Evolutionary conservation across 1,140 invertebrate genomes (phyloP), one percentile per base, ranked within the genome.

Genomic region (Parapsyche elsis): DNA sequence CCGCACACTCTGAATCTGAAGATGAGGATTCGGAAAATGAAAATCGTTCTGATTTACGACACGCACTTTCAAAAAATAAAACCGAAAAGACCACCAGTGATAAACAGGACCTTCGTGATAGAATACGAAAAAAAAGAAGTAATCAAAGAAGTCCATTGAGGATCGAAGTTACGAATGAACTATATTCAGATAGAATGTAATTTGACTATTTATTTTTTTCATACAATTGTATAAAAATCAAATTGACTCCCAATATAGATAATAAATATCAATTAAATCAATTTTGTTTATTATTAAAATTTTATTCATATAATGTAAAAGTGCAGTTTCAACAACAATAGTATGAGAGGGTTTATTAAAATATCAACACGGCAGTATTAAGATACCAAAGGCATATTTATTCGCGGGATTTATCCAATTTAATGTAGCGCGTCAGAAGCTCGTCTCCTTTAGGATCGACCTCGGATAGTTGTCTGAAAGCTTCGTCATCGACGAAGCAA

Each of bases 401-500:
- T 23, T 85, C 87, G 44, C 88, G 84, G 2, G 88, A 90, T 84
- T 90, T 89, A 83, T 97, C 95, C 76, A 92, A 92, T 81, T 91
- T 87, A 61, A 98, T 97, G 79, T 92, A 95, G 86, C 94, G 92
- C 83, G 96, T 91, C 9, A 99, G 88, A n/a, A 95, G 89, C 57
- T 90, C 87, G 84, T 97, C 94, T 70, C 94, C 96, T 76, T 94
- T 91, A 9, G 94, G 92, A 85, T 99, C 98, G 10, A 96, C 91
- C 84, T 95, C 90, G 0, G 97, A 99, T 30, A 99, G 88, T 85
- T 98, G 90, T 30, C 92, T 88, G 88, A 98, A 99, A 26, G 93
- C 96, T 90, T 98, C 97, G 85, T 99, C 97, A 82, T 98, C 97
- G 14, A 99, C 98, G 89, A 99, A 99, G 89, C 98, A 99, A 81